These are phyloP conservation scores for Pachyuromys duprasi DNA, from an alignment of 2,797 vertebrate genomes.

Conservation along the genomic window DNA sequence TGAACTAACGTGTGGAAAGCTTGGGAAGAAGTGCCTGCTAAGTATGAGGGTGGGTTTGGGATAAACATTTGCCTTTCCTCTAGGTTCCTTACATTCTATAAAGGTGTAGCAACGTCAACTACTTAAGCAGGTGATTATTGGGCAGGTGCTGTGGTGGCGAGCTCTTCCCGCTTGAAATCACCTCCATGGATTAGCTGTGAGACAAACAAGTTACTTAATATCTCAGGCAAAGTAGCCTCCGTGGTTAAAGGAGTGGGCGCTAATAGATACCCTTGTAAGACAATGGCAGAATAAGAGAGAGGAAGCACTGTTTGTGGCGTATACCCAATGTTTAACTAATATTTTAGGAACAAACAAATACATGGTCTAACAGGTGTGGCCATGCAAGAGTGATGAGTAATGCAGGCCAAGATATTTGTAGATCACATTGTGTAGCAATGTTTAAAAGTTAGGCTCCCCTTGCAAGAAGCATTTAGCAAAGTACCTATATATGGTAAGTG, in stretches of 20 bases:
- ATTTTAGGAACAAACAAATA: background rate
- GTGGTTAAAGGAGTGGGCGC: background rate
- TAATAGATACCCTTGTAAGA: background rate
- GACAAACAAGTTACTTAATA: background rate
- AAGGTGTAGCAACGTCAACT: background rate
- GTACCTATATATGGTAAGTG: background rate
- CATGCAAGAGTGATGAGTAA: background rate
- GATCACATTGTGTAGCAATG: background rate
- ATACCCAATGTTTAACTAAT: background rate
- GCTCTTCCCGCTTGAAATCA: background rate
- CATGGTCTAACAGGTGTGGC: background rate
- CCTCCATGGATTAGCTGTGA: background rate
- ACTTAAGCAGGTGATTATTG: background rate
- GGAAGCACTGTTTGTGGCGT: background rate
- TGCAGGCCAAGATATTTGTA: background rate
- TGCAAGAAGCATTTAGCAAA: background rate
- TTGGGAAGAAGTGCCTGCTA: background rate
- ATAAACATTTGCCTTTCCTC: background rate
- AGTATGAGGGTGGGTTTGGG: background rate
- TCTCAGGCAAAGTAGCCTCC: background rate
- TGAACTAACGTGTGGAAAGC: background rate
- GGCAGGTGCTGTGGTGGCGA: background rate
- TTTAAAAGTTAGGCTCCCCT: background rate
- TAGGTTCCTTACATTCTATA: background rate
- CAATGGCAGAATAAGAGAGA: background rate